Percentiles rank a stretch among this genome's conserved stretches.
phyloP scores from a whole-genome alignment of 1,140 invertebrate genomes.

The Pollicipes pollicipes region DNA sequence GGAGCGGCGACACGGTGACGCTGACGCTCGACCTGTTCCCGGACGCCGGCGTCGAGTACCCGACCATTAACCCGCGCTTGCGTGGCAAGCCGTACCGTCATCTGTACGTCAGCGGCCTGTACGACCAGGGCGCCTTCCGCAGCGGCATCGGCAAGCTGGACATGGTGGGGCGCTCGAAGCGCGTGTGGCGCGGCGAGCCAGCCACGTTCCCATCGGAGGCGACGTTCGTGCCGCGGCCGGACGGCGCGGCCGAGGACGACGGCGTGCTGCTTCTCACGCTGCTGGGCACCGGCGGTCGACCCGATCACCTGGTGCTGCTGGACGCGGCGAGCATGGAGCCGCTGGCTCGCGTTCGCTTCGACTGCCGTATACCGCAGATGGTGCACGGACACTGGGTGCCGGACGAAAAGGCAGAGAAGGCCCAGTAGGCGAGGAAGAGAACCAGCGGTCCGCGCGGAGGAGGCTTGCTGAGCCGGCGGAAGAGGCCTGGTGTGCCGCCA shows the following conservation, averaged over 20 bases:
- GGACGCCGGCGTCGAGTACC: conserved; percentile 14
- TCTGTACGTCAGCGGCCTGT: conserved; percentile 13
- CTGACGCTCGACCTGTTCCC: conserved; percentile 6
- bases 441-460: no score
- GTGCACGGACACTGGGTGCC: no score
- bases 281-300: conserved; percentile 1
- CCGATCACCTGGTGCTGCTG: conserved; percentile 12
- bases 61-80: conserved; percentile 11
- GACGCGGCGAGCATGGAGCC: conserved; percentile 14
- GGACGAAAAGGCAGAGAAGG: no score
- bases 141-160: conserved; percentile 14
- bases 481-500: no score
- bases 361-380: no score
- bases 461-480: no score
- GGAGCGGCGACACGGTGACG: conserved; percentile 6
- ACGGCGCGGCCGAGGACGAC: conserved; percentile 9
- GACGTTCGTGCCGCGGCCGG: conserved; percentile 8
- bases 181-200: conserved; percentile 11
- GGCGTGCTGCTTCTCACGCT: conserved; percentile 13
- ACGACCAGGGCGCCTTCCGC: conserved; percentile 10
- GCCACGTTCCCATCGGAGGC: conserved; percentile 11
- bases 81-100: conserved; percentile 10
- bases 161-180: conserved; percentile 8
- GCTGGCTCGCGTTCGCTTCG: background rate
- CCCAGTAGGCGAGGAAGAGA: no score